Conservation (phyloP, 2,888 invertebrate species). For the Cyrtodaria siliqua region DNA sequence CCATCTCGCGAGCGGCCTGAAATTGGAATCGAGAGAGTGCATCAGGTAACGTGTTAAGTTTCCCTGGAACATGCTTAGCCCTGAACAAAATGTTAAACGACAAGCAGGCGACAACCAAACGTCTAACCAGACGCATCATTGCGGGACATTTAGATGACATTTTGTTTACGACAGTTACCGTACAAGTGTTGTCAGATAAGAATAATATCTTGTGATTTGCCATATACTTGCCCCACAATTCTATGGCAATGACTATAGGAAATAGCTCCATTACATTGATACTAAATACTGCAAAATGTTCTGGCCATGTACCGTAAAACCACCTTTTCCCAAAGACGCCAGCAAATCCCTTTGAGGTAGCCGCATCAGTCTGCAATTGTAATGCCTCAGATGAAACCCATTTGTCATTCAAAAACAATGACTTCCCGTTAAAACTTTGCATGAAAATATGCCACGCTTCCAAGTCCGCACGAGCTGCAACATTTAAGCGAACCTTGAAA, state of each 20-base stretch:
- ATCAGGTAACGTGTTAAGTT: too few species aligned
- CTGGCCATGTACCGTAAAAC: conserved; percentile 18
- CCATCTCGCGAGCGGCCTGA: too few species aligned
- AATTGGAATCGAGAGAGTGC: too few species aligned
- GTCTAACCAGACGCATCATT: too few species aligned
- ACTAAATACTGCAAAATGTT: not conserved
- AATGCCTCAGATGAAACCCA: conserved; percentile 23
- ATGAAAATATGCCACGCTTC: conserved; percentile 38
- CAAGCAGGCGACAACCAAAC: too few species aligned
- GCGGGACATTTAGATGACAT: conserved; percentile 16
- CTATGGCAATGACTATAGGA: conserved; percentile 14
- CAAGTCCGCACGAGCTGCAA: conserved; percentile 35
- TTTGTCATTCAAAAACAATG: conserved; percentile 40
- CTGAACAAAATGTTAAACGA: too few species aligned
- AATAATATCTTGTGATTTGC: conserved; percentile 34
- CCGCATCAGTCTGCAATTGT: conserved; percentile 36
- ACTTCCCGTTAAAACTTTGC: conserved; percentile 43
- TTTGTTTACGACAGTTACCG: conserved; percentile 38
- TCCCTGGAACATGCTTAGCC: too few species aligned
- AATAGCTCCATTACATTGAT: conserved; percentile 22
- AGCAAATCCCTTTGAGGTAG: conserved; percentile 36
- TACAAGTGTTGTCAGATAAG: conserved; percentile 37
- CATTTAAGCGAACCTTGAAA: conserved; percentile 14
- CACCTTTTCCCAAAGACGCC: conserved; percentile 32
- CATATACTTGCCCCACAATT: not conserved